A percentile compares a stretch with the other conserved stretches of the same genome.
These are phyloP conservation scores for Amphiprion percula DNA, from an alignment of 2,113 vertebrate species.

Conservation along the genomic window DNA sequence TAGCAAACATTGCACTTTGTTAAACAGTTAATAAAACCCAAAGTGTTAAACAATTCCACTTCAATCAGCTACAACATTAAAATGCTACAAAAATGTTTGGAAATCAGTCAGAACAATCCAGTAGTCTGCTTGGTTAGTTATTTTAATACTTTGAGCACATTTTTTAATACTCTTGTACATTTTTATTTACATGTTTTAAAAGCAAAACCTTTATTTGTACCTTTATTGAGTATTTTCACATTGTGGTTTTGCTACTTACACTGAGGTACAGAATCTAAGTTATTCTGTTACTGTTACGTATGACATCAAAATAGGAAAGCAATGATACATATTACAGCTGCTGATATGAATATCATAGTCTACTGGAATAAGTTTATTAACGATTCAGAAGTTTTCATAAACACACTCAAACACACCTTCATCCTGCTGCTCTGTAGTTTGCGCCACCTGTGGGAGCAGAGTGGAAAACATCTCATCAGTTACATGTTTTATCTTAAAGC, in stretches of 20 bases:
- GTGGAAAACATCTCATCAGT: slow-evolving; percentile 16
- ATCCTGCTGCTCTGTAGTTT: slow-evolving; percentile 25
- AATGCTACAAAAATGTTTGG: neutral
- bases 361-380: neutral
- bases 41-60: neutral
- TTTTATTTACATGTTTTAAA: slow-evolving; percentile 1
- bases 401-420: slow-evolving; percentile 76
- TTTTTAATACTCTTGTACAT: slow-evolving; percentile 3
- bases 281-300: neutral
- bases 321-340: neutral
- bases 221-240: neutral
- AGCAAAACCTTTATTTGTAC: neutral
- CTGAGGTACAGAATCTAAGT: too few species aligned
- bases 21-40: neutral
- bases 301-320: neutral
- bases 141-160: neutral
- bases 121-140: neutral
- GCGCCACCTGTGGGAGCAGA: slow-evolving; percentile 63
- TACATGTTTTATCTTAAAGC: neutral
- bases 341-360: neutral
- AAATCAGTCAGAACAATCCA: neutral
- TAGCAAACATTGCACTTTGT: neutral
- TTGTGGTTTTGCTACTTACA: neutral
- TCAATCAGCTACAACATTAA: neutral
- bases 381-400: slow-evolving; percentile 82